Evolutionary conservation across 2,888 invertebrate species (phyloP), one percentile per base, ranked within the genome.

Genomic region (Caenorhabditis auriculariae): DNA sequence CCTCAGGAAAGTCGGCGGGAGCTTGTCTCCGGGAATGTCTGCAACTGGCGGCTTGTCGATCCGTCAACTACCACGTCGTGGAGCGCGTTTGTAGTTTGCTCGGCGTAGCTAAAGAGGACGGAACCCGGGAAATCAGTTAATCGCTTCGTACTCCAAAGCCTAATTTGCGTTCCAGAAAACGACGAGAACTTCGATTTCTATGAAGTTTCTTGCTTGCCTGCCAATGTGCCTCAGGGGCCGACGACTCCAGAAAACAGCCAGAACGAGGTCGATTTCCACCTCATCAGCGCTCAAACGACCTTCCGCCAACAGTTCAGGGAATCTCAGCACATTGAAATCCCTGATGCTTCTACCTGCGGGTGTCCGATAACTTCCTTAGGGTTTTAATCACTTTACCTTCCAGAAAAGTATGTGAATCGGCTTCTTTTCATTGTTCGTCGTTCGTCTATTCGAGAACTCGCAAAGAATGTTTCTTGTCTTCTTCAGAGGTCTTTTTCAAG

Each of bases 111-210:
- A 60, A 58, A 52, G 29, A 51, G 3, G 43, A 50, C 21, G 46
- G 26, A 3, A 38, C 19, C 4, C 37, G 44, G 21, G 44, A 47
- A 53, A 15, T 19, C 17, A 9, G 24, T n/a, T 49, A 29, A 21
- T 21, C 9, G 17, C 32, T 53, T 15, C 29, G 4, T 35, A 38
- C 15, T 26, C 4, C 4, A 2, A 4, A 50, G 3, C 35, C 6
- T 12, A 48, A 9, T n/a, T 7, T 24, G 21, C 7, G 23, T 21
- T 12, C 27, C 46, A 21, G 42, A 39, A 7, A 56, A 58, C 17
- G 74, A 75, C 42, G 69, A 68, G 27, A 66, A 67, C 52, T 60
- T 60, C 21, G 76, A 76, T 45, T 76, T 60, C 32, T 75, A 68
- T 51, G 76, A 76, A 41, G 42, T 74, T 41, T 55, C 72, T n/a